Evolutionary conservation across 2,888 invertebrate species (phyloP), one percentile per base, ranked within the genome.

Genomic region (Salticus scenicus): DNA sequence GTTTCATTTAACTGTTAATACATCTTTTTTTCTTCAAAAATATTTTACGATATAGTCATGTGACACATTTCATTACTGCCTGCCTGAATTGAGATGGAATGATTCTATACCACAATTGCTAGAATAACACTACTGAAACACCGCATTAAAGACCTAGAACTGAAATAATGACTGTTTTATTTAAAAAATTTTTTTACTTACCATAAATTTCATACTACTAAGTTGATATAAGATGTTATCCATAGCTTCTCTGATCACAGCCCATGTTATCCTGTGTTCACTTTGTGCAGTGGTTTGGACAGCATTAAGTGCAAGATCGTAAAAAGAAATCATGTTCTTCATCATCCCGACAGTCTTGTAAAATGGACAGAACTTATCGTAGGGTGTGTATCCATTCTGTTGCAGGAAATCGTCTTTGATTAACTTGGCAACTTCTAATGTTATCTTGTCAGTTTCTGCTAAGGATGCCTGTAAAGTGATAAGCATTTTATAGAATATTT

Each of bases 311-410:
- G 99, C 95, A 95, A 98, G 95, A 92, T 99, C 99, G 92, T 99
- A 99, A 93, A 99, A 98, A 77, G 96, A 93, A 91, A 99, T 98
- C 92, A 99, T 98, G 93, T 99, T 99, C 92, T 94, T 95, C 91
- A 99, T 92, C 99, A 99, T 99, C 89, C 98, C 99, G 86, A 98
- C 97, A 20, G 99, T 99, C 94, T 99, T 99, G 94, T 99, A 99
- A 94, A 99, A 99, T 90, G 99, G 99, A 91, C 99, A 99, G 94
- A 98, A 99, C 88, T 99, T 94, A 93, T 97, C 97, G 92, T 97
- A 97, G 0, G 96, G 93, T 2, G 97, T 96, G 92, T 97, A 96
- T 92, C 98, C 98, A 94, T 99, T 99, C 92, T 99, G 99, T 92
- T 99, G 99, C 91, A 99, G 92, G 94, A 99, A 99, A 93, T 99